Evolutionary conservation across 2,113 vertebrate genomes (phyloP).

Genomic region (Gorsachius goisagi): DNA sequence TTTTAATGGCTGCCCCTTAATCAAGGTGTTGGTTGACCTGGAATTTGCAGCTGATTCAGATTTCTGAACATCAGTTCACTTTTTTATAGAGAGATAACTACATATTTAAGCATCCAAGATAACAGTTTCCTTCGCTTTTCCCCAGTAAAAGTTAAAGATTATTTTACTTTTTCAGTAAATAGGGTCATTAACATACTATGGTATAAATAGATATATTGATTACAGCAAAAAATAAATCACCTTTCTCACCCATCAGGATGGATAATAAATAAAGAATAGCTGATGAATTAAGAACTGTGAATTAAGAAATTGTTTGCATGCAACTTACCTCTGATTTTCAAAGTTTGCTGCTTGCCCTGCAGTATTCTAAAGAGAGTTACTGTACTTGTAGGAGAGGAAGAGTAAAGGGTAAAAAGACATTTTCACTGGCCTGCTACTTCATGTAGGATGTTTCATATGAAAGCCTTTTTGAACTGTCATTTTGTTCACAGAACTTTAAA

Average conservation of each 20-base stretch:
- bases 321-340: not conserved
- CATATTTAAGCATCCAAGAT: not conserved
- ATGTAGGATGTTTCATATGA: not conserved
- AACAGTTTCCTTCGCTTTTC: not conserved
- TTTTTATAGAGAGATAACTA: not conserved
- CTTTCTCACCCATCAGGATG: not conserved
- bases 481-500: slow-evolving; percentile 41
- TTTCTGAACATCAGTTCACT: not conserved
- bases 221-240: not conserved
- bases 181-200: not conserved
- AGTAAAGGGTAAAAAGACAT: not conserved
- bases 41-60: not conserved
- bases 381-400: not conserved
- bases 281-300: not conserved
- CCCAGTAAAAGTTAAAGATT: not conserved
- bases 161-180: not conserved
- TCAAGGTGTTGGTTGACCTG: not conserved
- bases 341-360: not conserved
- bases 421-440: slow-evolving; percentile 10
- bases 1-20: not conserved
- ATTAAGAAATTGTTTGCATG: not conserved
- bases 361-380: slow-evolving; percentile 23
- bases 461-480: slow-evolving; percentile 24
- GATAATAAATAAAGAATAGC: not conserved
- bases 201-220: not conserved